These are phyloP conservation scores for Troides helena DNA, from an alignment of 2,888 invertebrate genomes.

Conservation along the genomic window DNA sequence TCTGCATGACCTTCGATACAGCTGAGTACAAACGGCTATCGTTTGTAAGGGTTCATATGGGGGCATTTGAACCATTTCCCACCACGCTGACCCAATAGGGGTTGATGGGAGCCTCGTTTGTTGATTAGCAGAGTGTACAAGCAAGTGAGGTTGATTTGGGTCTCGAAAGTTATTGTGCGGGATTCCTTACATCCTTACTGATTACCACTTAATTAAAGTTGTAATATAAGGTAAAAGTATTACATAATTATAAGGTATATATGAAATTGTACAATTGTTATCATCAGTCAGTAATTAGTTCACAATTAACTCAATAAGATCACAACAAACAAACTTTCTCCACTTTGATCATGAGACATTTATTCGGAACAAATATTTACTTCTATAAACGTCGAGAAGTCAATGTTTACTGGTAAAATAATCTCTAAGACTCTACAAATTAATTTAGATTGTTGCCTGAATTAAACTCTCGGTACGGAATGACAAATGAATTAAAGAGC, in stretches of 20 bases:
- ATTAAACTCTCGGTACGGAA: constrained; percentile 40
- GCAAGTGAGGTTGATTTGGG: too few species aligned
- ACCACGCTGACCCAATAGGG: too few species aligned
- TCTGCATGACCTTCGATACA: too few species aligned
- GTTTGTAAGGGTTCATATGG: too few species aligned
- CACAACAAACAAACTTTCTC: constrained; percentile 39
- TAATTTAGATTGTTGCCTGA: constrained; percentile 63
- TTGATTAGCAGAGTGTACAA: too few species aligned
- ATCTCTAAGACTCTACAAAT: constrained; percentile 70
- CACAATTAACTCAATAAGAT: constrained; percentile 21
- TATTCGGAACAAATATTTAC: constrained; percentile 66
- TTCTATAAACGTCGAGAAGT: constrained; percentile 53
- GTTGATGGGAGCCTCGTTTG: too few species aligned
- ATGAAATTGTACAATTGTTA: neutral
- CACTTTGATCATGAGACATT: constrained; percentile 45
- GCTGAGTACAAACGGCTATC: too few species aligned
- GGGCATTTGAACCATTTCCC: too few species aligned
- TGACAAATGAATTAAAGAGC: constrained; percentile 3
- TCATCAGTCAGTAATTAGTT: constrained; percentile 18
- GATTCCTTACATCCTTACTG: too few species aligned
- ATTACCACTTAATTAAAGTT: too few species aligned
- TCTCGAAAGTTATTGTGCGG: too few species aligned
- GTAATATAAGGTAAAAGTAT: too few species aligned
- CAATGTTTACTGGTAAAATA: constrained; percentile 66
- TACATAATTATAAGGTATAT: neutral